phyloP scores from a whole-genome alignment of 2,888 invertebrate species.

The Clitarchus hookeri region DNA sequence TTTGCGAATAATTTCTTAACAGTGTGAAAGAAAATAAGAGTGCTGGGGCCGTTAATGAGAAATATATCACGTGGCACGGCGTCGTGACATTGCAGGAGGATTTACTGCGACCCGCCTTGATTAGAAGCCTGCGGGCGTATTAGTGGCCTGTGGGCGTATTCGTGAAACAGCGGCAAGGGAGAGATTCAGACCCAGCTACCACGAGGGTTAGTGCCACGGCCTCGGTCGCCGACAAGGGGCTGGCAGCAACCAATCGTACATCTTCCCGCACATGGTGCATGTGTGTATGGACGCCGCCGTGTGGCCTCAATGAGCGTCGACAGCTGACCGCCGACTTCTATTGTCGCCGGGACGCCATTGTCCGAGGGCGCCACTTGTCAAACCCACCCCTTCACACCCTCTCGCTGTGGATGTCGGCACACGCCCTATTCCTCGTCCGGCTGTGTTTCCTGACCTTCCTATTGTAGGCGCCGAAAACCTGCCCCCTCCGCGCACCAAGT shows the following conservation, averaged over 20 bases:
- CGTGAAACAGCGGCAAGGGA: neutral
- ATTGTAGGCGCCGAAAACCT: neutral
- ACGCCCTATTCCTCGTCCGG: neutral
- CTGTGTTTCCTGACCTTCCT: neutral
- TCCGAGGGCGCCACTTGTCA: neutral
- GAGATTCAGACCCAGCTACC: neutral
- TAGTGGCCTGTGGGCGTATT: neutral
- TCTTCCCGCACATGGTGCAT: neutral
- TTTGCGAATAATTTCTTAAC: too few species aligned
- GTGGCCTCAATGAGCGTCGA: conserved; percentile 11
- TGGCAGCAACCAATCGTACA: neutral
- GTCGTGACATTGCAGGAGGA: neutral
- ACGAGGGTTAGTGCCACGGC: neutral
- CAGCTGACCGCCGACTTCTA: conserved; percentile 19
- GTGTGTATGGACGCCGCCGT: neutral
- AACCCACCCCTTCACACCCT: neutral
- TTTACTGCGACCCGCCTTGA: neutral
- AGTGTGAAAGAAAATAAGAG: too few species aligned
- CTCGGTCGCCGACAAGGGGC: neutral
- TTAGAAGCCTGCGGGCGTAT: neutral
- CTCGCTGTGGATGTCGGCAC: neutral
- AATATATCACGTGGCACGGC: too few species aligned
- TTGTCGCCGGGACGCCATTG: conserved; percentile 10
- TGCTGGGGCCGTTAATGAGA: too few species aligned
- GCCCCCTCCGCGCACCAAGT: too few species aligned